These are phyloP conservation scores for Aquatica leii DNA, from an alignment of 2,888 invertebrate genomes.

Conservation along the genomic window DNA sequence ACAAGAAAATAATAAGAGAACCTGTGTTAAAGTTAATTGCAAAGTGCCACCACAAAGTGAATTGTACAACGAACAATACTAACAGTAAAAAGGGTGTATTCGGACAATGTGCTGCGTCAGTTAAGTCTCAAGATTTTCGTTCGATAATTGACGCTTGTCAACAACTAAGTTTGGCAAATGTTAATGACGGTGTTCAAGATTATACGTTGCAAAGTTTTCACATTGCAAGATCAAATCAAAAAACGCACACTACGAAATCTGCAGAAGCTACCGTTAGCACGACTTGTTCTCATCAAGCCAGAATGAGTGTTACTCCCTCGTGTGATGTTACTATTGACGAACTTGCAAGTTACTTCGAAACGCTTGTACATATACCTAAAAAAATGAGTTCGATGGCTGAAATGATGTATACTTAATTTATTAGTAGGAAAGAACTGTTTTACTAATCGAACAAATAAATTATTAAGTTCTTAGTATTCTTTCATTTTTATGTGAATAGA, in stretches of 20 bases:
- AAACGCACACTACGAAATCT: constrained; percentile 30
- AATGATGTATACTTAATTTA: constrained; percentile 92
- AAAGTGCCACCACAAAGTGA: constrained; percentile 49
- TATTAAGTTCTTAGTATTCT: too few species aligned
- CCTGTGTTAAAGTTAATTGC: constrained; percentile 65
- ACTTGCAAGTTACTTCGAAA: constrained; percentile 94
- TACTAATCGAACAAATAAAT: too few species aligned
- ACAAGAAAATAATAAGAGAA: constrained; percentile 65
- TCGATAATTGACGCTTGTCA: constrained; percentile 58
- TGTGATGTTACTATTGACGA: constrained; percentile 94
- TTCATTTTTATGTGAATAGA: too few species aligned
- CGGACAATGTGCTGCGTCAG: constrained; percentile 49
- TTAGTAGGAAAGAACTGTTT: background rate
- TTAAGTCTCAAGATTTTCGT: constrained; percentile 56
- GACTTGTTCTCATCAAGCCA: constrained; percentile 79
- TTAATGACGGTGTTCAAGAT: constrained; percentile 48
- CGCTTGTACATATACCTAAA: constrained; percentile 94
- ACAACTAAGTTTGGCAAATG: constrained; percentile 54
- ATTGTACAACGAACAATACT: constrained; percentile 29
- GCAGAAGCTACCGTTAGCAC: constrained; percentile 44
- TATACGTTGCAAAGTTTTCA: constrained; percentile 53
- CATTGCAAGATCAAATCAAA: constrained; percentile 45
- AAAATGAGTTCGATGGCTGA: constrained; percentile 98
- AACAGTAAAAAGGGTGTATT: constrained; percentile 46
- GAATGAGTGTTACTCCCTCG: constrained; percentile 70